Evolutionary conservation across 2,113 vertebrate genomes (phyloP).

Genomic region (Salvator merianae): DNA sequence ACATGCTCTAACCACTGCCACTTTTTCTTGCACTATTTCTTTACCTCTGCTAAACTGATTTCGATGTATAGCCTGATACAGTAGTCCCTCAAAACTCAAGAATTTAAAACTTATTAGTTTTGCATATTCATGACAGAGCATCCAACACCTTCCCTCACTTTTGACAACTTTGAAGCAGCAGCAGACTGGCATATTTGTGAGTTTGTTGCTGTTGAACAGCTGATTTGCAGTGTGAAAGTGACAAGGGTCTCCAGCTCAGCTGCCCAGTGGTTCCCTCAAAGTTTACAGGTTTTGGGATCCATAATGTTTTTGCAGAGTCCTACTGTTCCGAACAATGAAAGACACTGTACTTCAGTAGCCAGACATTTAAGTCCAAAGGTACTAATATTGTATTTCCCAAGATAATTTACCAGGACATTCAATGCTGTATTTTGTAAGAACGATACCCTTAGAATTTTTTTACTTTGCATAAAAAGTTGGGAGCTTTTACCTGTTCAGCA

Average conservation of each 20-base stretch:
- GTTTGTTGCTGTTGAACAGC: too few species aligned
- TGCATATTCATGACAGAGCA: too few species aligned
- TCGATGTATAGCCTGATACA: not conserved
- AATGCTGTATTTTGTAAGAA: not conserved
- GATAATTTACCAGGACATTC: constrained; percentile 2
- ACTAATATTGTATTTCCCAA: constrained; percentile 14
- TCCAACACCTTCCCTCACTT: too few species aligned
- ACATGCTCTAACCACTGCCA: not conserved
- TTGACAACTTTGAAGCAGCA: too few species aligned
- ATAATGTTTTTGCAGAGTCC: too few species aligned
- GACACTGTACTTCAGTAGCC: not conserved
- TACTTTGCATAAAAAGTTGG: constrained; percentile 29
- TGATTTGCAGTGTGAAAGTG: too few species aligned
- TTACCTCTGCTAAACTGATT: not conserved
- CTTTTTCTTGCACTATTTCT: not conserved
- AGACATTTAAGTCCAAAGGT: not conserved
- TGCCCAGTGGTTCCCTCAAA: too few species aligned
- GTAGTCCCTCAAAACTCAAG: too few species aligned
- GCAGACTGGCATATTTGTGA: too few species aligned
- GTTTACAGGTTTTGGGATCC: too few species aligned
- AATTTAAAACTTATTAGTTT: too few species aligned
- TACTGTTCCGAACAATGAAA: not conserved
- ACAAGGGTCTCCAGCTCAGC: too few species aligned
- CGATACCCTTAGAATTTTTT: not conserved
- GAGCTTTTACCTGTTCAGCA: constrained; percentile 90